Conservation (phyloP, 2,888 invertebrate species). For the Campoplex capitator region DNA sequence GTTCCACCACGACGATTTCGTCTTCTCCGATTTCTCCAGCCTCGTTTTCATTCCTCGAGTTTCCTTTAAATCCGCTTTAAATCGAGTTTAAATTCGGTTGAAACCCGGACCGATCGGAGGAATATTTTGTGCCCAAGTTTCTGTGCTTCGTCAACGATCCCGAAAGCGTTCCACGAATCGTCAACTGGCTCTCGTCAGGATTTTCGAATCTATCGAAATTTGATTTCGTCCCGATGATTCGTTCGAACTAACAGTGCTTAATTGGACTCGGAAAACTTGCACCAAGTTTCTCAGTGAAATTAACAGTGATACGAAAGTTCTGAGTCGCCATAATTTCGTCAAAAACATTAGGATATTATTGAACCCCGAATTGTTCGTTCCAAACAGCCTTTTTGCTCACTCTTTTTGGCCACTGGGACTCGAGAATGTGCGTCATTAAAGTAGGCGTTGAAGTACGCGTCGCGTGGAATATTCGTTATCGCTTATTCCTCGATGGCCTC, state of each 20-base stretch:
- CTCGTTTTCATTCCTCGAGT: not conserved
- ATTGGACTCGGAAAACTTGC: not conserved
- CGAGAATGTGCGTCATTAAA: slow-evolving; percentile 61
- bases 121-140: not conserved
- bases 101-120: not conserved
- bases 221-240: not conserved
- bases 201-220: not conserved
- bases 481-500: slow-evolving; percentile 57
- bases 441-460: slow-evolving; percentile 46
- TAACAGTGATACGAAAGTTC: not conserved
- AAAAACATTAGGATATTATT: not conserved
- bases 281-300: not conserved
- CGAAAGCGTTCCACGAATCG: not conserved
- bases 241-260: not conserved
- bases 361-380: not conserved
- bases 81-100: not conserved
- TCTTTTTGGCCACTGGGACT: slow-evolving; percentile 18
- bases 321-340: not conserved
- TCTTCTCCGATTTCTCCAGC: not conserved
- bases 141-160: not conserved
- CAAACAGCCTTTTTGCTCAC: not conserved
- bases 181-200: not conserved
- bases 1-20: not conserved
- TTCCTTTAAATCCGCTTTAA: not conserved
- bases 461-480: slow-evolving; percentile 44